A percentile compares a stretch with the other conserved stretches of the same genome.
phyloP scores from a whole-genome alignment of 2,797 vertebrate species.

The Chelonia mydas region DNA sequence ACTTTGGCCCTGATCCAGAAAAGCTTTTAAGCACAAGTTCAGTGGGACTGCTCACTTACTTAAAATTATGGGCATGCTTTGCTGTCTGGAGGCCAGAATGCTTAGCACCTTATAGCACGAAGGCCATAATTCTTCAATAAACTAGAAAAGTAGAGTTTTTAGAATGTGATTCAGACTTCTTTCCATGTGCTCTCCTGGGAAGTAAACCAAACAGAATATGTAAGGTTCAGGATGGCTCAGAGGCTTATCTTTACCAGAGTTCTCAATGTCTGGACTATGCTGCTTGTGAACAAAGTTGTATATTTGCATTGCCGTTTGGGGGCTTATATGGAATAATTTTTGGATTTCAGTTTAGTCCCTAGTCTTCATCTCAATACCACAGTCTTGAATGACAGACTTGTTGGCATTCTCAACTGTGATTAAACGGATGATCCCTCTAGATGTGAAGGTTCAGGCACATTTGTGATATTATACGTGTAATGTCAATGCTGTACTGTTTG shows the following conservation, averaged over 20 bases:
- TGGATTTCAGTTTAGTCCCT: constrained; percentile 33
- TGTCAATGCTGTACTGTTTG: neutral
- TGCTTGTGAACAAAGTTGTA: constrained; percentile 36
- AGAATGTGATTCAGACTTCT: neutral
- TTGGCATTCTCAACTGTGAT: neutral
- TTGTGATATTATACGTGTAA: neutral
- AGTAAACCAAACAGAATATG: neutral
- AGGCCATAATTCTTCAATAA: neutral
- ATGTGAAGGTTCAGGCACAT: neutral
- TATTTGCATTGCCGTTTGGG: constrained; percentile 35
- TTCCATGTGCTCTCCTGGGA: neutral
- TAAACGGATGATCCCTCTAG: neutral
- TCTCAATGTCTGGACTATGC: neutral
- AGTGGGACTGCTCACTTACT: rapidly evolving
- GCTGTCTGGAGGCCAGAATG: constrained; percentile 35
- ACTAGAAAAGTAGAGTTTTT: neutral
- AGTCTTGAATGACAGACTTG: neutral
- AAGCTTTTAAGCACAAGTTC: constrained; percentile 19
- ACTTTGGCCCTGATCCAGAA: constrained; percentile 33
- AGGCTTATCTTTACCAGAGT: neutral
- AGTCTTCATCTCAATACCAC: neutral
- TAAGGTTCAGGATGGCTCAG: neutral
- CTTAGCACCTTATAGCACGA: constrained; percentile 12
- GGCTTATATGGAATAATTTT: neutral
- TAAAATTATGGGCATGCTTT: neutral